Evolutionary conservation across 2,797 vertebrate species (phyloP).

Genomic region (Semaprochilodus insignis): DNA sequence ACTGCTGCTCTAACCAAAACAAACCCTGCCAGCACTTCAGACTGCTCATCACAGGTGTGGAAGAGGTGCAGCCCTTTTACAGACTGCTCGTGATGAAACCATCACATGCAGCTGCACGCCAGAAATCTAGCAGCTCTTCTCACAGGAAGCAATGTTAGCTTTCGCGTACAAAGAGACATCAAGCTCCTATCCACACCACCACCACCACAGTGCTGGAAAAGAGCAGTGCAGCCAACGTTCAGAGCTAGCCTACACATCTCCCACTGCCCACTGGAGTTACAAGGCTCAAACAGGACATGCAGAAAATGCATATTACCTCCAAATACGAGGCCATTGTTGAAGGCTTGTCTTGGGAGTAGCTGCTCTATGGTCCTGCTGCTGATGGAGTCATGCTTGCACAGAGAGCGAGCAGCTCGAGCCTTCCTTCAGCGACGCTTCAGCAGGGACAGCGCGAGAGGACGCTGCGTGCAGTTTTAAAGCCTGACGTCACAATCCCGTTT

Average conservation of each 20-base stretch:
- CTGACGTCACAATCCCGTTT: constrained; percentile 81
- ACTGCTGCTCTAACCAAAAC: constrained; percentile 13
- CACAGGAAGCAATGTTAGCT: background rate
- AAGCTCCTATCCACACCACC: background rate
- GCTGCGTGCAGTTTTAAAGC: constrained; percentile 60
- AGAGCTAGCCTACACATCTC: background rate
- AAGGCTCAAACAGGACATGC: background rate
- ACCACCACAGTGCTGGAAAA: background rate
- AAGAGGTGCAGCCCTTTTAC: background rate
- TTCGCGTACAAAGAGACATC: background rate
- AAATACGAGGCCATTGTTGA: constrained; percentile 77
- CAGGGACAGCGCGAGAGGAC: background rate
- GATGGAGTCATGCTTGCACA: constrained; percentile 65
- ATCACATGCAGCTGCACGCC: background rate
- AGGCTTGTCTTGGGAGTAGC: constrained; percentile 34
- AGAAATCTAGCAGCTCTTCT: background rate
- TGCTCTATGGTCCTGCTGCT: constrained; percentile 31
- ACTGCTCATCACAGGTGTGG: background rate
- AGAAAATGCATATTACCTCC: constrained; percentile 71
- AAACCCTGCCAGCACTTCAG: constrained; percentile 35
- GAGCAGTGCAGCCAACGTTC: background rate
- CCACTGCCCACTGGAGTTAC: background rate
- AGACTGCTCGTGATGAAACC: background rate
- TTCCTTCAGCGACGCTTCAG: constrained; percentile 45
- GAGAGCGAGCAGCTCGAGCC: background rate